Evolutionary conservation across 2,797 vertebrate species (phyloP).

Genomic region (Sebastiscus tertius): DNA sequence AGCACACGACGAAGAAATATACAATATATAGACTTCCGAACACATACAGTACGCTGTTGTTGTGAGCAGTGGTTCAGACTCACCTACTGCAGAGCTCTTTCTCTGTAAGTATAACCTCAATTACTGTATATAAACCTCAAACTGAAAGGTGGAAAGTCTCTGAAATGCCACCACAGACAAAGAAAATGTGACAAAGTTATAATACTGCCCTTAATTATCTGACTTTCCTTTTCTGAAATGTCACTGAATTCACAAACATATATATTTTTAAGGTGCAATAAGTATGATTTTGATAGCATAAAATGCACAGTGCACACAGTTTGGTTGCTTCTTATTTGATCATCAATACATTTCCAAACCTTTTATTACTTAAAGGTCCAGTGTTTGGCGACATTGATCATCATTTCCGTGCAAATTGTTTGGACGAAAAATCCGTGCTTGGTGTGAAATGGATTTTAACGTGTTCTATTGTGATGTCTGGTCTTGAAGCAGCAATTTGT

Average conservation of each 20-base stretch:
- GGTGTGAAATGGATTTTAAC: too few species aligned
- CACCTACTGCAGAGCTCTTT: conserved; percentile 1
- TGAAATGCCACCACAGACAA: conserved; percentile 13
- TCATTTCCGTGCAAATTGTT: too few species aligned
- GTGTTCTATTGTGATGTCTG: background rate
- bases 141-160: background rate
- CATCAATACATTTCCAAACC: background rate
- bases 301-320: background rate
- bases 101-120: background rate
- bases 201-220: background rate
- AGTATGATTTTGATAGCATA: background rate
- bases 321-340: background rate
- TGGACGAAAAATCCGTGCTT: too few species aligned
- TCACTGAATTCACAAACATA: background rate
- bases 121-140: conserved; percentile 8
- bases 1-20: background rate
- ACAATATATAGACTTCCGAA: background rate
- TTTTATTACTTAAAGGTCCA: background rate
- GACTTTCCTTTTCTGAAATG: conserved; percentile 1
- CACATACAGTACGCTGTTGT: background rate
- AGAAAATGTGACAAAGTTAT: background rate
- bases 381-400: too few species aligned
- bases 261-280: background rate
- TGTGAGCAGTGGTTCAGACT: background rate
- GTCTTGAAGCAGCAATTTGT: too few species aligned